phyloP scores from a whole-genome alignment of 2,797 vertebrate species.

The Hyperoplus immaculatus region DNA sequence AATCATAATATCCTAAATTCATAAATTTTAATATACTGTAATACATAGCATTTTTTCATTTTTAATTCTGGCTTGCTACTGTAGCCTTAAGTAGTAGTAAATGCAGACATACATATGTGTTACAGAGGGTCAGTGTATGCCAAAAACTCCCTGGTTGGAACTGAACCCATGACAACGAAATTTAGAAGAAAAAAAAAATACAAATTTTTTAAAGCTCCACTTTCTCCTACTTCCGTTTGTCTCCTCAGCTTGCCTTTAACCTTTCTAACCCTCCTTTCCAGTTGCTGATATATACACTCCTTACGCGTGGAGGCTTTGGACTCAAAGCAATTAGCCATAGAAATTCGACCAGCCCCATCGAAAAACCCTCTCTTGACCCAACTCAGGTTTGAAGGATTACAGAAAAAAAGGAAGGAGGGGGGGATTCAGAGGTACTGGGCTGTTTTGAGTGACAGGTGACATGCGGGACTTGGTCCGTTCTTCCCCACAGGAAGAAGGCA shows the following conservation, averaged over 20 bases:
- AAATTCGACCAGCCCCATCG: constrained; percentile 2
- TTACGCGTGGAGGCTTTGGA: constrained; percentile 1
- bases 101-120: background rate
- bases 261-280: constrained; percentile 20
- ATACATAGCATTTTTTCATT: background rate
- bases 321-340: constrained; percentile 68
- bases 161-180: background rate
- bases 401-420: background rate
- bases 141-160: background rate
- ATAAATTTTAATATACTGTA: too few relatives aligned
- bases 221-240: background rate
- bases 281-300: constrained; percentile 6
- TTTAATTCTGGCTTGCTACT: background rate
- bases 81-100: background rate
- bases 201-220: background rate
- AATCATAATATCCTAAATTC: background rate
- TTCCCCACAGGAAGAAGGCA: constrained; percentile 21
- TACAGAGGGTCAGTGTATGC: background rate
- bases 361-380: constrained; percentile 22
- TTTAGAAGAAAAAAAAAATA: too few relatives aligned
- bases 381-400: constrained; percentile 46
- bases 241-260: constrained; percentile 19
- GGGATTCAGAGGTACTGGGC: background rate
- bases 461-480: background rate
- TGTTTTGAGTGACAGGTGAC: constrained; percentile 63